Percentiles rank a stretch among this genome's conserved stretches.
phyloP scores from a whole-genome alignment of 2,113 vertebrate species.

The Anoplopoma fimbria region DNA sequence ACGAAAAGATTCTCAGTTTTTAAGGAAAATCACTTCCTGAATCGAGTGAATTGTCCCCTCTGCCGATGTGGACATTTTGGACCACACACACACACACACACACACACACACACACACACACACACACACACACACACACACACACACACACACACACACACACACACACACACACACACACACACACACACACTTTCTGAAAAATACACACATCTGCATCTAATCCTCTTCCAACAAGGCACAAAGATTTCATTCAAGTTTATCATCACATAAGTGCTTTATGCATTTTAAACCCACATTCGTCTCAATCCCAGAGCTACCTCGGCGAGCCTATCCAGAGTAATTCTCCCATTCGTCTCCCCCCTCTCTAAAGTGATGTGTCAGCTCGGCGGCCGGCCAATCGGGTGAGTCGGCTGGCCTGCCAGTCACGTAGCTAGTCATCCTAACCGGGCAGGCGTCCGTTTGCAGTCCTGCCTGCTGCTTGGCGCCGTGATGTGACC shows the following conservation, averaged over 20 bases:
- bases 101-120: slow-evolving; percentile 7
- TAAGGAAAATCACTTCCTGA: not conserved
- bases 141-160: not conserved
- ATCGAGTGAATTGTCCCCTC: not conserved
- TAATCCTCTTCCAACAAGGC: slow-evolving; percentile 88
- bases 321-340: not conserved
- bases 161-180: slow-evolving; percentile 8
- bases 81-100: not conserved
- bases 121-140: not conserved
- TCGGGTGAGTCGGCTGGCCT: slow-evolving; percentile 24
- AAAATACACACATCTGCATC: slow-evolving; percentile 2
- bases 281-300: slow-evolving; percentile 53
- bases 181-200: not conserved
- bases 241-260: slow-evolving; percentile 94
- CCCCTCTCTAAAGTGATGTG: slow-evolving; percentile 21
- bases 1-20: not conserved
- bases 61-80: slow-evolving; percentile 3
- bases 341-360: not conserved
- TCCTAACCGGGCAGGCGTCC: not conserved
- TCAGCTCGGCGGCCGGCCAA: slow-evolving; percentile 36
- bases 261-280: slow-evolving; percentile 75
- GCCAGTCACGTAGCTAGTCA: slow-evolving; percentile 21
- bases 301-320: slow-evolving; percentile 36
- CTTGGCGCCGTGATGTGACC: not conserved
- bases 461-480: not conserved